Conservation (phyloP, 2,888 invertebrate genomes). For the Orthosia gracilis region DNA sequence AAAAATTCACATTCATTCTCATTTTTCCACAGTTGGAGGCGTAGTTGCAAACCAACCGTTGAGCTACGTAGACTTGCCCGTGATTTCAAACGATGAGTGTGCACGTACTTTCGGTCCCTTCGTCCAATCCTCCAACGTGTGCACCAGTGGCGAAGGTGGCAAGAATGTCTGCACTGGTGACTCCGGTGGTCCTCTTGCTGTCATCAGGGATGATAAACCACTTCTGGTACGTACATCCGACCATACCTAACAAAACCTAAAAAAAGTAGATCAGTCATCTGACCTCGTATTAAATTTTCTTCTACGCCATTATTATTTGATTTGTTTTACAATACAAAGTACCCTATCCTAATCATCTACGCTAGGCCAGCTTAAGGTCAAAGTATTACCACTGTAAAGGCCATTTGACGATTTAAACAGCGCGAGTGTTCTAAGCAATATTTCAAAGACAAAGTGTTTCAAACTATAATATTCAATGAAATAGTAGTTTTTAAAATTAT, state of each 20-base stretch:
- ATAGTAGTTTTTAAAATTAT: too few species aligned
- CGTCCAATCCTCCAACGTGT: slow-evolving; percentile 74
- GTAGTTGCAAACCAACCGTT: slow-evolving; percentile 12
- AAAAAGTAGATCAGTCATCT: too few species aligned
- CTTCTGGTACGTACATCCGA: slow-evolving; percentile 19
- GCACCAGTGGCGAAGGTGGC: slow-evolving; percentile 72
- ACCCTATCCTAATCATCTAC: too few species aligned
- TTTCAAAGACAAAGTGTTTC: background rate
- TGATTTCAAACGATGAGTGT: slow-evolving; percentile 74
- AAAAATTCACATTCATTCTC: background rate
- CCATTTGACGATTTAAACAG: too few species aligned
- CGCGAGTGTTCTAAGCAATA: too few species aligned
- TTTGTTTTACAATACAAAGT: too few species aligned
- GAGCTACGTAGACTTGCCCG: slow-evolving; percentile 49
- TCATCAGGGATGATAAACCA: slow-evolving; percentile 8
- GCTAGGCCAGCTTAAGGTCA: too few species aligned
- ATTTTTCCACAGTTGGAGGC: slow-evolving; percentile 1
- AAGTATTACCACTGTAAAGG: too few species aligned
- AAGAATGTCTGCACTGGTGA: slow-evolving; percentile 76
- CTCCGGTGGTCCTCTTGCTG: slow-evolving; percentile 80
- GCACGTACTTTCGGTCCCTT: slow-evolving; percentile 68
- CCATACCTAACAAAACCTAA: background rate
- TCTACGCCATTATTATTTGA: too few species aligned
- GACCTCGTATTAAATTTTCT: too few species aligned
- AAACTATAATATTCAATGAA: background rate